Evolutionary conservation across 2,113 vertebrate genomes (phyloP).

Genomic region (Eurypyga helias): DNA sequence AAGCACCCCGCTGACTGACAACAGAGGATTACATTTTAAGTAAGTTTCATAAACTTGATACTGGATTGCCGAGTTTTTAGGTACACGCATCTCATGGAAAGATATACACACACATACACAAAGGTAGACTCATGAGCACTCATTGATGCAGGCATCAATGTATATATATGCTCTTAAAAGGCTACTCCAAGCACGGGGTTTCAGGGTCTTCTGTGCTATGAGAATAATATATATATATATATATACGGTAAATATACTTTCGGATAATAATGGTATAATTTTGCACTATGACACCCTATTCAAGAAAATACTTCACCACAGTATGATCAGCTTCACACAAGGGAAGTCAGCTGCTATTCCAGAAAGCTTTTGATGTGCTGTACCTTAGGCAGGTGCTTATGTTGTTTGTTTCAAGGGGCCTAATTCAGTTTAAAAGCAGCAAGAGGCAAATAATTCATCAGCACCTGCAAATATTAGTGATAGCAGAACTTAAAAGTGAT

Average conservation of each 20-base stretch:
- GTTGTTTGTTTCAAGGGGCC: neutral
- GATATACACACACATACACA: neutral
- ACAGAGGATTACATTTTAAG: neutral
- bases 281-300: neutral
- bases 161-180: neutral
- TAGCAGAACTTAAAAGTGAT: neutral
- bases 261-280: neutral
- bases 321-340: neutral
- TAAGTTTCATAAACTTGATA: neutral
- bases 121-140: neutral
- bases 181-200: neutral
- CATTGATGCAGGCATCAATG: neutral
- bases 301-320: neutral
- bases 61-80: neutral
- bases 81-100: neutral
- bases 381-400: neutral
- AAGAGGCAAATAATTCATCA: neutral
- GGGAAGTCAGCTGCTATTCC: neutral
- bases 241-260: neutral
- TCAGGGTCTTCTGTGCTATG: neutral
- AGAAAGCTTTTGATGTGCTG: neutral
- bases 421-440: neutral
- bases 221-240: neutral
- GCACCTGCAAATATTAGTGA: neutral
- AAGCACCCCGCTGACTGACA: neutral